Evolutionary conservation across 2,113 vertebrate species (phyloP).

Genomic region (Antechinus stuartii): DNA sequence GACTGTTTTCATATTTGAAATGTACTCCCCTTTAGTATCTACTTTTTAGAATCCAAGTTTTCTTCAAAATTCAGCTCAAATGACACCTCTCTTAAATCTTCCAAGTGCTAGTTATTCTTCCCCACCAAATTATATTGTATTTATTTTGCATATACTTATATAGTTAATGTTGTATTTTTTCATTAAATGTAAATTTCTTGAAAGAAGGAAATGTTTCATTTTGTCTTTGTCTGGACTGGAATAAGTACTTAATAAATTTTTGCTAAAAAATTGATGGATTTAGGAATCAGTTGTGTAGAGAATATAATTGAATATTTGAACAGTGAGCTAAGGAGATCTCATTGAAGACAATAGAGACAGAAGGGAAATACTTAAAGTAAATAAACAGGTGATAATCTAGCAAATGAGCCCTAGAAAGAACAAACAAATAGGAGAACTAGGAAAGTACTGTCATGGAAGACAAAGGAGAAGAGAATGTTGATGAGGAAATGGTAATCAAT

Average conservation of each 20-base stretch:
- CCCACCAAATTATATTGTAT: neutral
- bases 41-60: neutral
- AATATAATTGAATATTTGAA: neutral
- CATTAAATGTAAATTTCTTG: neutral
- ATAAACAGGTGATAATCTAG: neutral
- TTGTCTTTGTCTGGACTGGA: neutral
- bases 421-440: neutral
- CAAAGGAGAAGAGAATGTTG: neutral
- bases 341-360: neutral
- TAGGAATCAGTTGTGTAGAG: neutral
- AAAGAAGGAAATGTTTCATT: neutral
- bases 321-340: neutral
- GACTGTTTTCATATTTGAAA: neutral
- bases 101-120: neutral
- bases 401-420: neutral
- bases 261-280: neutral
- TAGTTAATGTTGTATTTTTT: neutral
- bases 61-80: neutral
- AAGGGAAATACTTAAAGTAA: neutral
- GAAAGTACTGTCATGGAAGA: neutral
- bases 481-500: neutral
- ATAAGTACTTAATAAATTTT: neutral
- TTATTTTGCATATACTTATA: neutral
- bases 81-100: neutral
- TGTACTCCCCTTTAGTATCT: neutral